These are phyloP conservation scores for Climacteris rufus DNA, from an alignment of 2,113 vertebrate species.

Conservation along the genomic window DNA sequence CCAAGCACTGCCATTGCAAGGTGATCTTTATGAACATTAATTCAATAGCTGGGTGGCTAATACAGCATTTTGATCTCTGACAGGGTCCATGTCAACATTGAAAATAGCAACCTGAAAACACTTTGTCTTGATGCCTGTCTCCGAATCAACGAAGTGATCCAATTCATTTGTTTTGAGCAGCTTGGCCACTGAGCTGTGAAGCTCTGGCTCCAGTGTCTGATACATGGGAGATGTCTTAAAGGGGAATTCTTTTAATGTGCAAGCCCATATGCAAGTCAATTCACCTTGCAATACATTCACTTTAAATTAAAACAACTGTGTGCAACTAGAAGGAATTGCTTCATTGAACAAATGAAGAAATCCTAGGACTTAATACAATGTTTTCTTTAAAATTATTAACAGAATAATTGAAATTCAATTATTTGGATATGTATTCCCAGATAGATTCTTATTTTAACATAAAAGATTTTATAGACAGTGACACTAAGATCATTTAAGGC, in stretches of 20 bases:
- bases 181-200: conserved; percentile 37
- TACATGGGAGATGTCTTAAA: conserved; percentile 13
- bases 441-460: neutral
- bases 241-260: conserved; percentile 24
- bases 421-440: neutral
- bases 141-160: conserved; percentile 15
- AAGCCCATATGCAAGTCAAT: neutral
- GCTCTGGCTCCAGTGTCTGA: neutral
- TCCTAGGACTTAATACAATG: neutral
- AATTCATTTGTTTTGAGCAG: conserved; percentile 40
- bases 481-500: neutral
- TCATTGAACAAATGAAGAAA: neutral
- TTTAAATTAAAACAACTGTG: neutral
- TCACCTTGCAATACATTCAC: neutral
- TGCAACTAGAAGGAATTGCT: neutral
- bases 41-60: neutral
- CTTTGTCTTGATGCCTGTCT: neutral
- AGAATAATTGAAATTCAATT: neutral
- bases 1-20: neutral
- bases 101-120: conserved; percentile 46
- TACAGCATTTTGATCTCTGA: neutral
- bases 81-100: conserved; percentile 7
- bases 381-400: neutral
- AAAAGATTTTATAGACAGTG: neutral
- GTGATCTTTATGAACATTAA: conserved; percentile 5